Evolutionary conservation across 1,140 invertebrate genomes (phyloP).

Genomic region (Andricus grossulariae): DNA sequence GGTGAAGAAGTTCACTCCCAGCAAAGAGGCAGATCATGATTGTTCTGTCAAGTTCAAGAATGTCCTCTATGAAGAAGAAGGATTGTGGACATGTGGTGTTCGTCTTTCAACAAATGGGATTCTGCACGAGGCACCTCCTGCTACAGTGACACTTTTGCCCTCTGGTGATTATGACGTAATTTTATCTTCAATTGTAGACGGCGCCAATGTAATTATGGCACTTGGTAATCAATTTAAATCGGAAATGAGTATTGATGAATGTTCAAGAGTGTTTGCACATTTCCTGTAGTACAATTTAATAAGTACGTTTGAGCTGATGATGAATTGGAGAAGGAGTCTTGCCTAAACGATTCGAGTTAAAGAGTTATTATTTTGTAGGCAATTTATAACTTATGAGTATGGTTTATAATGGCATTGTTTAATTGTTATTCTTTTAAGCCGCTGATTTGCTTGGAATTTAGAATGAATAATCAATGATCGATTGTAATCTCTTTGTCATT

Average conservation of each 20-base stretch:
- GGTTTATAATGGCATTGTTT: too few relatives aligned
- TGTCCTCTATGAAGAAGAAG: constrained; percentile 71
- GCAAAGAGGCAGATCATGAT: constrained; percentile 69
- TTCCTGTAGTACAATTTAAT: neutral
- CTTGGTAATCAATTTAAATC: neutral
- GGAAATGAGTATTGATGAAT: constrained; percentile 15
- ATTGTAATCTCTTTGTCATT: constrained; percentile 7
- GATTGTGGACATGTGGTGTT: constrained; percentile 73
- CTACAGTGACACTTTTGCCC: constrained; percentile 68
- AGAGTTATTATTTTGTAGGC: neutral
- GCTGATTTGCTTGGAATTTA: neutral
- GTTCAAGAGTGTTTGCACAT: neutral
- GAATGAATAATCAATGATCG: constrained; percentile 15
- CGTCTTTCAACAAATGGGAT: constrained; percentile 63
- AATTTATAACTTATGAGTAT: neutral
- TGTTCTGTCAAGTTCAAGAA: constrained; percentile 73
- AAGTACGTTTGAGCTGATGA: neutral
- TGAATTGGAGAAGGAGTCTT: neutral
- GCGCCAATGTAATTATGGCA: constrained; percentile 12
- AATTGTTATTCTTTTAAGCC: neutral
- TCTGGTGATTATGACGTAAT: constrained; percentile 56
- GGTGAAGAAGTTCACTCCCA: constrained; percentile 68
- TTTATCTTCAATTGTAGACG: constrained; percentile 19
- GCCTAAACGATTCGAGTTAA: neutral
- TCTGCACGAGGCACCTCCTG: constrained; percentile 69